Base-by-base conservation (phyloP, 1,140 invertebrate species). In the Periplaneta americana region DNA sequence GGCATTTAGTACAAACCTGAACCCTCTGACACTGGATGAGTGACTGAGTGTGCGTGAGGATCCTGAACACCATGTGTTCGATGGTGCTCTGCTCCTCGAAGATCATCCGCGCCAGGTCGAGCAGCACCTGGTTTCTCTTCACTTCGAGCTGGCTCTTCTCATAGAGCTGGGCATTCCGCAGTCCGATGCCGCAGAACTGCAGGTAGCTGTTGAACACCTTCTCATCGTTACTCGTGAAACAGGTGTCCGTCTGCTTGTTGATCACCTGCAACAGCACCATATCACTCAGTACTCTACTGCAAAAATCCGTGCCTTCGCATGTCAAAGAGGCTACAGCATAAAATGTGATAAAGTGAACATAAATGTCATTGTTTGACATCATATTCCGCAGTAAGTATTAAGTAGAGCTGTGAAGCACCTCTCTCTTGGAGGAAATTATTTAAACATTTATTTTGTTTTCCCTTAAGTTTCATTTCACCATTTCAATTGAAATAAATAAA, bases 11-110 rank as follows among this genome's bases (percentile, higher is more conserved):
- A 33, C 85, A 86, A 87, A 96, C 95, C 92, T 98, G 96, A 77
- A 97, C 96, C 83, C 96, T 91, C 88, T 98, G 95, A 90, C 97
- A 98, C 86, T 97, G 95, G 84, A 98, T 96, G 32, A 98, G 90
- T 83, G 96, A 97, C 88, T 98, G 96, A 57, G 96, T 98, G 88
- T 99, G 97, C 48, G 96, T 96, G 85, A 98, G 91, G 86, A 99
- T 98, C 88, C 97, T 93, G 84, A 97, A 94, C 82, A 98, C 97
- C 91, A 98, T 96, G 86, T 96, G 96, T 86, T 98, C 97, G 84
- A 98, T 97, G 83, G 97, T 98, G 88, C 96, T 98, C 89, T 98
- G 97, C 87, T 99, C 97, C 87, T 98, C 97, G 87, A 99, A 99
- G 84, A 99, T 97, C 94, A 98, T 97, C 84, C 97, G 91, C 5